Percentiles rank a stretch among this genome's conserved stretches.
These are phyloP conservation scores for Paramormyrops hopkinsi DNA, from an alignment of 2,797 vertebrate genomes.

Conservation along the genomic window DNA sequence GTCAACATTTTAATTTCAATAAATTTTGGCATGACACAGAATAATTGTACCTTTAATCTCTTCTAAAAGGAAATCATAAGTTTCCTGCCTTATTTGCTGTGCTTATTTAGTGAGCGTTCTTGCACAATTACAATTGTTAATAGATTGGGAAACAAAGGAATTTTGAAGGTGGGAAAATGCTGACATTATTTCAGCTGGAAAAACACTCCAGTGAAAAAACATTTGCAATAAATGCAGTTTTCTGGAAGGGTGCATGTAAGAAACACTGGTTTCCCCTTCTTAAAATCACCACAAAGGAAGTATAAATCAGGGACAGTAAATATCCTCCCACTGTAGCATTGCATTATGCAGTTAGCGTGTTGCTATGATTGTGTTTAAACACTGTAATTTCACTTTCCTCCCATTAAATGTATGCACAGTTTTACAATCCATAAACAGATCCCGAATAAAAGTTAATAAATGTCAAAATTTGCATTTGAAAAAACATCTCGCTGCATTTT, in stretches of 20 bases:
- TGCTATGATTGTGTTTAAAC: slow-evolving; percentile 98
- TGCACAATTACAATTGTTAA: slow-evolving; percentile 99
- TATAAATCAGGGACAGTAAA: slow-evolving; percentile 99
- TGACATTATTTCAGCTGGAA: slow-evolving; percentile 98
- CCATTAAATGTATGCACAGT: slow-evolving; percentile 97
- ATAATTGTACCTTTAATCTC: slow-evolving; percentile 79
- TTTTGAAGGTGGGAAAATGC: slow-evolving; percentile 99
- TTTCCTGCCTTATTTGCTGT: slow-evolving; percentile 97
- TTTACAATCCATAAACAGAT: slow-evolving; percentile 99
- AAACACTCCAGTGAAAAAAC: slow-evolving; percentile 81
- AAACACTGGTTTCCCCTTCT: slow-evolving; percentile 76
- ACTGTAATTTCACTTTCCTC: slow-evolving; percentile 98
- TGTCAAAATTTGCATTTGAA: slow-evolving; percentile 99
- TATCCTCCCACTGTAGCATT: slow-evolving; percentile 96
- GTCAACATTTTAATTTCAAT: slow-evolving; percentile 68
- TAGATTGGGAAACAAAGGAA: slow-evolving; percentile 98
- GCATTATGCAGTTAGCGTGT: slow-evolving; percentile 93
- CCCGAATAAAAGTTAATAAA: slow-evolving; percentile 99
- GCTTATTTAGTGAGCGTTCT: slow-evolving; percentile 95
- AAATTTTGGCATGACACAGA: slow-evolving; percentile 58
- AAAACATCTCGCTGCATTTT: slow-evolving; percentile 88
- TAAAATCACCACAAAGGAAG: slow-evolving; percentile 93
- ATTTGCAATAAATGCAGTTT: slow-evolving; percentile 94
- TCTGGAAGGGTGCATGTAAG: slow-evolving; percentile 92
- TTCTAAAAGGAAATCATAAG: slow-evolving; percentile 93